Evolutionary conservation across 2,888 invertebrate genomes (phyloP), one percentile per base, ranked within the genome.

Genomic region (Branchellion lobata): DNA sequence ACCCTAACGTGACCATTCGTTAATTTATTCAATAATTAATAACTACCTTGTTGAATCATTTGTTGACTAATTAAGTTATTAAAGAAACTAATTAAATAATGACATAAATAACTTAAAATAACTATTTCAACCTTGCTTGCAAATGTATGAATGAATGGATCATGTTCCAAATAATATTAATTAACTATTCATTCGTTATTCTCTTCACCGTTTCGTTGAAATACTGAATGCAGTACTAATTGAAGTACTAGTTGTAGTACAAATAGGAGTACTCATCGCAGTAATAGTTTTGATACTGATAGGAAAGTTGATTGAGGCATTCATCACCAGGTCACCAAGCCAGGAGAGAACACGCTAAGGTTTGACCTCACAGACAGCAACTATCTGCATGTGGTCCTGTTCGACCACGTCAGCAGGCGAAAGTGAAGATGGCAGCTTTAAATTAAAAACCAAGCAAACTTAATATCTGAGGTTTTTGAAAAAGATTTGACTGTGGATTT

Each of bases 361-460:
- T 88, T 90, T 75, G 89, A 91, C 76, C 87, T 93, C 24, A 89
- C 89, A 82, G 91, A 92, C 0, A 89, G 91, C 0, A 89, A 90
- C 83, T 94, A 93, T 85, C 91, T 92, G 1, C 92, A 93, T 84
- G 90, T 92, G 57, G 91, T 93, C 84, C 90, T 94, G 72, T 94
- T 93, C 85, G 94, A 94, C 86, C 94, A 94, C 85, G 89, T 92
- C 8, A 88, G 87, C 33, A 81, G 88, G 51, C 82, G 88, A 80
- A 88, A 88, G 83, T 87, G 86, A 78, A 87, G 84, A 81, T 5
- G 29, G 34, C 5, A 33, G 34, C n/a, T 40, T 5, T 40, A 40
- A 40, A 40, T 8, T n/a, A n/a, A n/a, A n/a, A n/a, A n/a, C n/a
- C n/a, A n/a, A n/a, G n/a, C n/a, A n/a, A n/a, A n/a, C n/a, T n/a